phyloP scores from a whole-genome alignment of 2,113 vertebrate genomes.

The Calypte anna region DNA sequence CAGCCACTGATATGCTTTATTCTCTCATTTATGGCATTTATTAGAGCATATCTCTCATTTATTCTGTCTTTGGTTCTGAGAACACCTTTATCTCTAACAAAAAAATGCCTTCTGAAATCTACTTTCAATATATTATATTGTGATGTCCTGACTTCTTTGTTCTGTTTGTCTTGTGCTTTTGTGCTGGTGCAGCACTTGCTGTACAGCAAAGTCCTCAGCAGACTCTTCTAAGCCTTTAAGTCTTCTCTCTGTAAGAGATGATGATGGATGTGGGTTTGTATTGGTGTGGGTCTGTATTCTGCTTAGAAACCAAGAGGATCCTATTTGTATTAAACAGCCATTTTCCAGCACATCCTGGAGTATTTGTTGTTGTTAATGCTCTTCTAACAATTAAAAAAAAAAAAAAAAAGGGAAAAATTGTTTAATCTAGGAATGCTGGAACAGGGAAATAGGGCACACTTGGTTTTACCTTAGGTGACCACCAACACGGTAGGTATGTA shows the following conservation, averaged over 20 bases:
- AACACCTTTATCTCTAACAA: neutral
- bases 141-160: neutral
- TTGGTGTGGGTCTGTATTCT: neutral
- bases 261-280: neutral
- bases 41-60: no score
- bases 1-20: neutral
- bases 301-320: neutral
- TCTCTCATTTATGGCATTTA: neutral
- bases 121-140: neutral
- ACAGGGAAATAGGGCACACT: neutral
- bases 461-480: conserved; percentile 68
- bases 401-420: neutral
- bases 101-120: neutral
- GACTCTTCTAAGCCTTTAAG: neutral
- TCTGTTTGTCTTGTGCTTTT: neutral
- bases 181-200: neutral
- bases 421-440: neutral
- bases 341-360: neutral
- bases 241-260: neutral
- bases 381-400: neutral
- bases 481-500: conserved; percentile 70
- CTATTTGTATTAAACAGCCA: neutral
- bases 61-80: neutral
- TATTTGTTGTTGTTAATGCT: neutral
- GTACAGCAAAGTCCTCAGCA: neutral